A percentile compares a stretch with the other conserved stretches of the same genome.
These are phyloP conservation scores for Microcebus griseorufus DNA, from an alignment of 2,113 vertebrate species.

Conservation along the genomic window DNA sequence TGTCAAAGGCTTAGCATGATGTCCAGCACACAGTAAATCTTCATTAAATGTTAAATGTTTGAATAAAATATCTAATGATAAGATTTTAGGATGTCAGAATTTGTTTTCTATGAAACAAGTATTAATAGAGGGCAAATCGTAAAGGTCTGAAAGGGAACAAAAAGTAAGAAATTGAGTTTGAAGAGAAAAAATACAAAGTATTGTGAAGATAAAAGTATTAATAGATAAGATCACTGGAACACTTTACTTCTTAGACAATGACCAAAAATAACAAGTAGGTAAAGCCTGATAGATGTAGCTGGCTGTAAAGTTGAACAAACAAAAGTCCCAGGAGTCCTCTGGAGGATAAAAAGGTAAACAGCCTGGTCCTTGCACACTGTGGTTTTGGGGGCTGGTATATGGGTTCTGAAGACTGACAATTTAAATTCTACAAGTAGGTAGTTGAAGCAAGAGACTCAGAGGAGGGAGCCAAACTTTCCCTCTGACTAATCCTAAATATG, in stretches of 20 bases:
- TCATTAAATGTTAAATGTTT: constrained; percentile 5
- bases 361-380: neutral
- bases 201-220: neutral
- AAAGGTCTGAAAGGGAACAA: neutral
- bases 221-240: neutral
- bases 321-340: neutral
- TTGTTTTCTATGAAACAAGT: neutral
- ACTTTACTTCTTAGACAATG: neutral
- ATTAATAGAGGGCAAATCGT: neutral
- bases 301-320: neutral
- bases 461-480: neutral
- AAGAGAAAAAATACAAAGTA: neutral
- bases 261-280: neutral
- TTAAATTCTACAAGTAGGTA: neutral
- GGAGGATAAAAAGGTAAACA: neutral
- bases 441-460: neutral
- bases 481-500: neutral
- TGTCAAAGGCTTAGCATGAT: neutral
- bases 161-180: neutral
- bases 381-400: neutral
- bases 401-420: neutral
- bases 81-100: neutral
- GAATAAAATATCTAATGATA: neutral
- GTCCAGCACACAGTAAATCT: neutral
- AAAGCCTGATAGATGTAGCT: neutral